These are phyloP conservation scores for Polyommatus icarus DNA, from an alignment of 2,888 invertebrate species.

Conservation along the genomic window DNA sequence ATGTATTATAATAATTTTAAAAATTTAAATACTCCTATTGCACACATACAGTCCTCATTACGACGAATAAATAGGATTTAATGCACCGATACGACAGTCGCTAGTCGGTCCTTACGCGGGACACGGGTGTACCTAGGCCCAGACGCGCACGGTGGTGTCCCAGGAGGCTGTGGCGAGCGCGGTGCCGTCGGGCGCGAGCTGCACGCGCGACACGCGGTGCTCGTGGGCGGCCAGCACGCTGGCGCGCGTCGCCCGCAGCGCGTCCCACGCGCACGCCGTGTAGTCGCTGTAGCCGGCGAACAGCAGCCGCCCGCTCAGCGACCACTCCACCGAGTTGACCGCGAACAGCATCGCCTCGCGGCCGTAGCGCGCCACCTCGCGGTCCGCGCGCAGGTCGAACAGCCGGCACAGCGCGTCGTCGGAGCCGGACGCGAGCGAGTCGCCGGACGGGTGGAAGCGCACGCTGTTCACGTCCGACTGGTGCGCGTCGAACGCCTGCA, in stretches of 20 bases:
- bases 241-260: conserved; percentile 94
- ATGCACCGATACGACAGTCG: conserved; percentile 13
- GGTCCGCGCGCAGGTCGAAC: conserved; percentile 98
- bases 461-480: conserved; percentile 99
- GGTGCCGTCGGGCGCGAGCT: conserved; percentile 98
- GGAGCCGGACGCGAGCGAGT: conserved; percentile 96
- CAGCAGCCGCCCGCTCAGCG: conserved; percentile 94
- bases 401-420: conserved; percentile 97
- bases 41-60: conserved; percentile 7
- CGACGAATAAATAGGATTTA: conserved; percentile 19
- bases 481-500: conserved; percentile 99
- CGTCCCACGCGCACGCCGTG: conserved; percentile 99
- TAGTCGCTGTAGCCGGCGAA: conserved; percentile 99
- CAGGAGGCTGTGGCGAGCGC: conserved; percentile 98
- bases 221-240: conserved; percentile 97
- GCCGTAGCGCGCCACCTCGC: conserved; percentile 95
- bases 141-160: conserved; percentile 79
- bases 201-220: conserved; percentile 94
- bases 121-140: conserved; percentile 38
- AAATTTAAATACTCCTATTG: not conserved
- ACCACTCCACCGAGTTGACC: conserved; percentile 97
- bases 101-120: not conserved
- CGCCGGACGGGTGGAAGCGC: conserved; percentile 99
- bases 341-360: conserved; percentile 99
- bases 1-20: not conserved